phyloP scores from a whole-genome alignment of 2,113 vertebrate species.

The Bettongia penicillata region DNA sequence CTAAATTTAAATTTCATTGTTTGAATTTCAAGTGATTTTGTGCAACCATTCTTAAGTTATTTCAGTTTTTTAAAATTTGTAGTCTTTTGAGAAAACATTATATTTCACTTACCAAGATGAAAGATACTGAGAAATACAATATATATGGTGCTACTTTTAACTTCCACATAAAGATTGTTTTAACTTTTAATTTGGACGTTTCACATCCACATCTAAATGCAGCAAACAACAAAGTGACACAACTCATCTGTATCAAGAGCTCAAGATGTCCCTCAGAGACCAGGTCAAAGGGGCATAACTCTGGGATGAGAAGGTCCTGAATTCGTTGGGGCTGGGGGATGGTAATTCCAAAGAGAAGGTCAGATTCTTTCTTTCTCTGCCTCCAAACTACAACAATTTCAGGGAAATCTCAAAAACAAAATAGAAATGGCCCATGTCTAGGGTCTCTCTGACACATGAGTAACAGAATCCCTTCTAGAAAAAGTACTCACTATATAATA shows the following conservation, averaged over 20 bases:
- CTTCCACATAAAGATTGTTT: neutral
- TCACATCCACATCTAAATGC: neutral
- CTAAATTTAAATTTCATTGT: slow-evolving; percentile 26
- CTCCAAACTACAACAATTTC: neutral
- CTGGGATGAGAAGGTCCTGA: neutral
- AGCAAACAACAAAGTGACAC: neutral
- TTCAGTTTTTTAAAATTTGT: neutral
- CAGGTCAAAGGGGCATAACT: neutral
- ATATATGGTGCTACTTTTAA: neutral
- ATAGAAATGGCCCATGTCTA: neutral
- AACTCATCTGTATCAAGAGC: neutral
- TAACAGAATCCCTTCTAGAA: neutral
- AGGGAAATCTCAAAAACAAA: neutral
- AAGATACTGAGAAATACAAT: slow-evolving; percentile 52
- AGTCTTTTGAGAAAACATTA: neutral
- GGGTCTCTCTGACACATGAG: neutral
- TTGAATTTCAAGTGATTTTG: neutral
- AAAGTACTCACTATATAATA: neutral
- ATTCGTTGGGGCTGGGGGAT: neutral
- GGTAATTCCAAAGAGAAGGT: neutral
- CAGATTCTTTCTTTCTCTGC: neutral
- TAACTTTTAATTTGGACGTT: neutral
- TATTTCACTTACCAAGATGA: slow-evolving; percentile 34
- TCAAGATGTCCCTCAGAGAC: neutral
- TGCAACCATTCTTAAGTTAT: slow-evolving; percentile 20